Evolutionary conservation across 2,113 vertebrate genomes (phyloP).

Genomic region (Circaetus gallicus): DNA sequence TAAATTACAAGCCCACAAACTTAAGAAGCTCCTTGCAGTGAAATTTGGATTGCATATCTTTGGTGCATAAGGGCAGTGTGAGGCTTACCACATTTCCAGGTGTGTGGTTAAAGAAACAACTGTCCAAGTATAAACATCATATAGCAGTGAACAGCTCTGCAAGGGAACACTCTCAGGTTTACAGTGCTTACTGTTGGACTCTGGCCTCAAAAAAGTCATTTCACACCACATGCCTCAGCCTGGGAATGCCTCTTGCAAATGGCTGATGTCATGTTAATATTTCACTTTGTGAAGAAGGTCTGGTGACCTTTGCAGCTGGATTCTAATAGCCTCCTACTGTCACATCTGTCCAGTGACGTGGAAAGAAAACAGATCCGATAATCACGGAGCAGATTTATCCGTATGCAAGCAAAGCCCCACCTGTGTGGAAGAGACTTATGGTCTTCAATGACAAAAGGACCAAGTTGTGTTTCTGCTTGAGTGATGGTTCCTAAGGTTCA

Average conservation of each 20-base stretch:
- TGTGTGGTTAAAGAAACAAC: background rate
- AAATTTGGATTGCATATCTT: background rate
- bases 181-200: background rate
- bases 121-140: background rate
- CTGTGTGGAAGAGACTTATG: background rate
- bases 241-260: background rate
- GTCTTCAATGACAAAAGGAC: background rate
- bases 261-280: background rate
- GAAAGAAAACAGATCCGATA: background rate
- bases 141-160: background rate
- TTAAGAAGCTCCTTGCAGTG: background rate
- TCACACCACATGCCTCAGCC: background rate
- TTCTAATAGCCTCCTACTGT: background rate
- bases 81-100: background rate
- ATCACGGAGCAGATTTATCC: background rate
- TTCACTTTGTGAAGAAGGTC: background rate
- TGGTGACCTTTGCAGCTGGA: background rate
- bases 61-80: background rate
- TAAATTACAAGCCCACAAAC: background rate
- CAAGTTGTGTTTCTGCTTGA: background rate
- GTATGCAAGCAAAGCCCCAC: background rate
- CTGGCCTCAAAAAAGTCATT: background rate
- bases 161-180: background rate
- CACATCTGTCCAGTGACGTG: background rate
- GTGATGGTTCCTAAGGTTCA: background rate